Conservation (phyloP, 2,888 invertebrate species). For the Harpalus rubripes region DNA sequence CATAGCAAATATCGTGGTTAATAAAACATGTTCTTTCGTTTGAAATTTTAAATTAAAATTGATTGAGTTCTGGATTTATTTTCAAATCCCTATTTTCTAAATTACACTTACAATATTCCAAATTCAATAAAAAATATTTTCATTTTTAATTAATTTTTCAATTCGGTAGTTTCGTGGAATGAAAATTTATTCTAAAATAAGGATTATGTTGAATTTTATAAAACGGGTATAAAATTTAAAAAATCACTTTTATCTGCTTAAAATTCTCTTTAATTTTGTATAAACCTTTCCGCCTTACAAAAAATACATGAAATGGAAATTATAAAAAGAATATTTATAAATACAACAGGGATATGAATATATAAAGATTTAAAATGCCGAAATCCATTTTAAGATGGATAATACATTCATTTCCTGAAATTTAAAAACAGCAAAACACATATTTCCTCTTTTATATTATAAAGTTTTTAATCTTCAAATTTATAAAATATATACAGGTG, state of each 20-base stretch:
- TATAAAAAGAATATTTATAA: constrained; percentile 1
- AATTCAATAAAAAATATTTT: constrained; percentile 31
- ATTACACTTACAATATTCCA: constrained; percentile 25
- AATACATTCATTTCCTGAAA: too few relatives aligned
- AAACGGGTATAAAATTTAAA: background rate
- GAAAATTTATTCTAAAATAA: constrained; percentile 23
- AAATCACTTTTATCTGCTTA: background rate
- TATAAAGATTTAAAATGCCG: background rate
- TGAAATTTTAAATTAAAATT: constrained; percentile 40
- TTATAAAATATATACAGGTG: too few relatives aligned
- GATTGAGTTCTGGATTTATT: constrained; percentile 8
- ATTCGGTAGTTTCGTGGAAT: background rate
- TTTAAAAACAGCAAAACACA: too few relatives aligned
- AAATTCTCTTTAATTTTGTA: constrained; percentile 7
- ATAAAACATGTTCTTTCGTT: constrained; percentile 30
- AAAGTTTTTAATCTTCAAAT: too few relatives aligned
- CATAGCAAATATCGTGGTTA: constrained; percentile 18
- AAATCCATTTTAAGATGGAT: background rate
- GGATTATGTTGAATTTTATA: constrained; percentile 8
- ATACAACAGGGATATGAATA: background rate
- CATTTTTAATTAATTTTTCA: constrained; percentile 36
- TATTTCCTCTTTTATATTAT: too few relatives aligned
- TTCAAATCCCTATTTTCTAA: constrained; percentile 37
- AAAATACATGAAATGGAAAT: background rate
- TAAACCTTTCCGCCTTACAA: background rate